Percentiles rank a stretch among this genome's conserved stretches.
phyloP scores from a whole-genome alignment of 2,797 vertebrate genomes.

The Sebastes baramenuke region DNA sequence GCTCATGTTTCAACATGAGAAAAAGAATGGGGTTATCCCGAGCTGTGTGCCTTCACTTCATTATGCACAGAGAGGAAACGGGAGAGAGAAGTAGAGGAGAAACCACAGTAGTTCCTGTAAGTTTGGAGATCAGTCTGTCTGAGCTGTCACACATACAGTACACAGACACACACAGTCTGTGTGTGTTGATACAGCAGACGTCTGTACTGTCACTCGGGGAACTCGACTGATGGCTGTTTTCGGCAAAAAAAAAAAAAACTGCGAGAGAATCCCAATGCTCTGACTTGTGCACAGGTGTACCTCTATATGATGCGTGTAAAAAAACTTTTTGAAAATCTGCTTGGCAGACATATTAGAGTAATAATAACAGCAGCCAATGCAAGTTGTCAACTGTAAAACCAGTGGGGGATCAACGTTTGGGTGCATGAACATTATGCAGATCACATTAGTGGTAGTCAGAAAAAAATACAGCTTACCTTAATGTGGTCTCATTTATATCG shows the following conservation, averaged over 20 bases:
- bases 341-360: background rate
- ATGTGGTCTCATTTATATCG: conserved; percentile 47
- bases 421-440: conserved; percentile 3
- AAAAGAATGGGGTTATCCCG: background rate
- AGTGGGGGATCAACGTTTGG: conserved; percentile 1
- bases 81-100: background rate
- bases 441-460: conserved; percentile 42
- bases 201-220: conserved; percentile 27
- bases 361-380: background rate
- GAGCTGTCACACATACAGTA: conserved; percentile 36
- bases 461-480: conserved; percentile 54
- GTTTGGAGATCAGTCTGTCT: conserved; percentile 43
- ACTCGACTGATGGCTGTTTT: conserved; percentile 35
- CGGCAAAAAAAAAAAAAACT: conserved; percentile 4
- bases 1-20: background rate
- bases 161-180: conserved; percentile 29
- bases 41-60: background rate
- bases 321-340: background rate
- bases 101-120: conserved; percentile 32
- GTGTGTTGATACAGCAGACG: conserved; percentile 28
- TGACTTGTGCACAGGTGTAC: conserved; percentile 3
- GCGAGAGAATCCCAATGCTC: background rate
- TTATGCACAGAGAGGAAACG: conserved; percentile 5
- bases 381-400: conserved; percentile 10
- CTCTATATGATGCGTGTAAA: background rate